Evolutionary conservation across 2,888 invertebrate species (phyloP), one percentile per base, ranked within the genome.

Genomic region (Metallyticus violacea): DNA sequence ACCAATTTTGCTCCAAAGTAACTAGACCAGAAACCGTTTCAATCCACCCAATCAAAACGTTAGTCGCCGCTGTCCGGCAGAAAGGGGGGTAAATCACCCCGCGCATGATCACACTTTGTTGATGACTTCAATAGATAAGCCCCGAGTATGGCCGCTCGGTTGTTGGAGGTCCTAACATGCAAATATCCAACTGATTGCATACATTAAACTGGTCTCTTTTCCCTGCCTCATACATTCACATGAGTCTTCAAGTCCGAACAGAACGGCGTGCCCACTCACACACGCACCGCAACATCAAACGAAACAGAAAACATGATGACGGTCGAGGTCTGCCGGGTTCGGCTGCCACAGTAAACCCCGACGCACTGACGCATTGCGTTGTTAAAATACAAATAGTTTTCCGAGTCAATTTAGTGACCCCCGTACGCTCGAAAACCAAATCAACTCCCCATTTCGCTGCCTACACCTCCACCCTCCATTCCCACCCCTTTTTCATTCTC

Each of bases 151-250:
- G 40, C 40, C 40, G 40, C 40, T 62, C 40, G 40, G 76, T 26
- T 82, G 79, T 6, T n/a, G 29, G 62, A 79, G 79, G 79, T 79
- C 85, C 79, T 79, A 30, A 30, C 85, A 85, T 85, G 85, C 85
- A 85, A 85, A 85, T 85, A 79, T 79, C 79, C 79, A 79, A 79
- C 85, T 86, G 87, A 87, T 87, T 87, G 87, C 87, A 87, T 87
- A 87, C 85, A 87, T 87, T 87, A 87, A 77, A 86, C 83, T 28
- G 82, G 30, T 79, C 82, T 62, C 40, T 62, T 62, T 62, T 62
- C 40, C 40, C 40, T 62, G 40, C 29, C 85, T 82, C 86, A 82
- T 82, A 81, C 86, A 85, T 85, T 85, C 85, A 85, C 85, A 85
- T 85, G 85, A 85, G 84, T 27, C 40, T 76, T 25, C 62, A n/a